These are phyloP conservation scores for Vireo griseus DNA, from an alignment of 2,797 vertebrate species.

Conservation along the genomic window DNA sequence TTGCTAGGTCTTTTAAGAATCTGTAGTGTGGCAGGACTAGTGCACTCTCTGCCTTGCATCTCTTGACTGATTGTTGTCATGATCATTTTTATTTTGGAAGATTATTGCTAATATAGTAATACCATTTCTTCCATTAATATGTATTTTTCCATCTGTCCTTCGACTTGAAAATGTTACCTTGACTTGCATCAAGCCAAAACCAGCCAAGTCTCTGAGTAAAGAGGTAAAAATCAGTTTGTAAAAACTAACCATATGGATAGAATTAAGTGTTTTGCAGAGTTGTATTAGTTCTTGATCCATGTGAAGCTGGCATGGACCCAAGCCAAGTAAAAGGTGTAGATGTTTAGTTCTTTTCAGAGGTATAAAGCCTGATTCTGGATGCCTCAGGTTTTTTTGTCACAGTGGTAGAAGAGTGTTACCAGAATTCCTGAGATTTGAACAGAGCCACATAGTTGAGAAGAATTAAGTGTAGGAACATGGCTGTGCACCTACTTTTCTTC, in stretches of 20 bases:
- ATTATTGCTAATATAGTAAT: not conserved
- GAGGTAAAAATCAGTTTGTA: not conserved
- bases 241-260: not conserved
- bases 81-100: not conserved
- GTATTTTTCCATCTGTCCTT: not conserved
- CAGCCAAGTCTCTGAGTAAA: not conserved
- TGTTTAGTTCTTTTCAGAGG: not conserved
- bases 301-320: not conserved
- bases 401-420: not conserved
- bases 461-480: not conserved
- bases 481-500: not conserved
- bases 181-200: not conserved
- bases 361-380: not conserved
- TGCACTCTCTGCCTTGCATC: not conserved
- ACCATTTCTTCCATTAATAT: not conserved
- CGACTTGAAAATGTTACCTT: not conserved
- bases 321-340: not conserved
- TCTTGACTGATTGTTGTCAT: not conserved
- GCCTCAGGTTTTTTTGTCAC: not conserved
- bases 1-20: not conserved
- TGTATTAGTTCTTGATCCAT: not conserved
- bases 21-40: not conserved
- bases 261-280: not conserved
- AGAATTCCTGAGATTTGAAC: not conserved
- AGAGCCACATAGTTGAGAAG: not conserved